phyloP scores from a whole-genome alignment of 1,140 invertebrate genomes.

The Cyclina sinensis region DNA sequence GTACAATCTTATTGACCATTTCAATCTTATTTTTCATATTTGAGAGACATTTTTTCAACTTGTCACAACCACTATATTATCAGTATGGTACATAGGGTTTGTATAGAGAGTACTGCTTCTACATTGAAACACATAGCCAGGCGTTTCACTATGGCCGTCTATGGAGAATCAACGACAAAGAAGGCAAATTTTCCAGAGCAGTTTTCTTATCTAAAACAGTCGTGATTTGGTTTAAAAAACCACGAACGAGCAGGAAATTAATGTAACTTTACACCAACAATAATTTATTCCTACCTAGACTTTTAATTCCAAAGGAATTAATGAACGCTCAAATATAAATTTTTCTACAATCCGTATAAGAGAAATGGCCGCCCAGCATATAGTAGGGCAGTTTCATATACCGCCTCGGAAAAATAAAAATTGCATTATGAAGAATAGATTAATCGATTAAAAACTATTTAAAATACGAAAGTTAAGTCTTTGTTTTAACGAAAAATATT shows the following conservation, averaged over 20 bases:
- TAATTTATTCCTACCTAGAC: neutral
- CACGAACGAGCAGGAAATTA: neutral
- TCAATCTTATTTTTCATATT: conserved; percentile 9
- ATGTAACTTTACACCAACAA: neutral
- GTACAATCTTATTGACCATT: conserved; percentile 42
- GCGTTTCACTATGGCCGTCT: conserved; percentile 72
- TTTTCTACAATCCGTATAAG: conserved; percentile 35
- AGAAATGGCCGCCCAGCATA: conserved; percentile 75
- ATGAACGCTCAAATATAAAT: conserved; percentile 26
- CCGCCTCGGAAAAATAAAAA: conserved; percentile 48
- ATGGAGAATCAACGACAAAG: conserved; percentile 51
- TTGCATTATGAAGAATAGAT: conserved; percentile 65
- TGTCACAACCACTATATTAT: conserved; percentile 69
- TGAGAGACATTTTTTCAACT: conserved; percentile 42
- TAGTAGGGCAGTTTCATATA: conserved; percentile 7
- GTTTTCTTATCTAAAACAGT: neutral
- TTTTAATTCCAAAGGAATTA: neutral
- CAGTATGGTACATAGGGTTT: conserved; percentile 75
- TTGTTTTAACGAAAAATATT: conserved; percentile 69
- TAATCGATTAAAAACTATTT: conserved; percentile 50
- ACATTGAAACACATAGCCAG: conserved; percentile 68
- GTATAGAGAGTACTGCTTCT: conserved; percentile 65
- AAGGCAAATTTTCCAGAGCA: conserved; percentile 17
- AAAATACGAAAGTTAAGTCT: conserved; percentile 60
- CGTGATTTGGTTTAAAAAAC: neutral